Evolutionary conservation across 2,888 invertebrate genomes (phyloP), one percentile per base, ranked within the genome.

Genomic region (Eumerus sabulonum): DNA sequence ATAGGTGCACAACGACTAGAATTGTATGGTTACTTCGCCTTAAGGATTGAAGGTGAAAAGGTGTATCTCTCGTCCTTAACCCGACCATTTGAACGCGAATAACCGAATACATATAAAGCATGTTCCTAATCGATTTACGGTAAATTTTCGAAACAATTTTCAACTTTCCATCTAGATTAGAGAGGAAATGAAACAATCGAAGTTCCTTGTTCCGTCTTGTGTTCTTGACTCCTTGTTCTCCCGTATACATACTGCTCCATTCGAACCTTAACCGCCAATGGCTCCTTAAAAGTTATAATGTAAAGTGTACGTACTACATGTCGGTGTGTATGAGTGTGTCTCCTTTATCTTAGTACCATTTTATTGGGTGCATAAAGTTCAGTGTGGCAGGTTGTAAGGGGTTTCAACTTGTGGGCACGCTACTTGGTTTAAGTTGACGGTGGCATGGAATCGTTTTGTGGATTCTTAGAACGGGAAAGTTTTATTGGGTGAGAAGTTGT

Each of bases 401-500:
- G 59, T 44, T 50, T 68, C 59, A 59, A 66, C 44, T 68, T 68
- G 68, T 45, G 68, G 68, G 27, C 27, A 27, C 27, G 27, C 53
- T 44, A 13, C 27, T 27, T 27, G 27, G 27, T 27, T n/a, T 27
- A 27, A 27, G 27, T 27, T n/a, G n/a, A n/a, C 27, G 27, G 27
- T 27, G 2, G 27, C 7, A 7, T 7, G 27, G 27, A 27, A 27
- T 27, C 27, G 7, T 27, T 27, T 27, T 27, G 27, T 27, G 27
- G 7, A 27, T 4, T 27, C 27, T 27, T 27, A 2, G 27, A 27
- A 27, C 27, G 27, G 27, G 27, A 27, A 27, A 27, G 27, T 54
- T 76, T 76, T 70, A 76, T 64, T 76, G 70, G 63, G 57, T 76
- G 76, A 63, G 45, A 63, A 70, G 57, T 48, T 59, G 16, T 68